phyloP scores from a whole-genome alignment of 2,888 invertebrate genomes.

The Linnaemya tessellans region DNA sequence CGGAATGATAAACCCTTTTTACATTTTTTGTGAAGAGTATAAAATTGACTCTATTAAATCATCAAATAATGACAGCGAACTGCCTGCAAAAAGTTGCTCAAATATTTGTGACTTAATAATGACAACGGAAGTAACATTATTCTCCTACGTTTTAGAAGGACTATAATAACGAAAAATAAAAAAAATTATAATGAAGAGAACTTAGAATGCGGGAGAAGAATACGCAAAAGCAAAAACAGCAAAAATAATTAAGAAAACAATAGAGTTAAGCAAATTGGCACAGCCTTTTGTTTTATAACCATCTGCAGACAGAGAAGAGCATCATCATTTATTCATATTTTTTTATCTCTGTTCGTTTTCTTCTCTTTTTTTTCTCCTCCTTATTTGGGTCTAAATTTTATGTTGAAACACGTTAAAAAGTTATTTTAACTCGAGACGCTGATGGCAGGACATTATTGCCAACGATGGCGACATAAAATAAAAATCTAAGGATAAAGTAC shows the following conservation, averaged over 20 bases:
- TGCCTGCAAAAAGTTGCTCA: not conserved
- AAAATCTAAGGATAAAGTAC: slow-evolving; percentile 55
- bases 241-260: slow-evolving; percentile 47
- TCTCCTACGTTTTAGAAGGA: slow-evolving; percentile 52
- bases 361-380: not conserved
- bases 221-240: slow-evolving; percentile 1
- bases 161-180: slow-evolving; percentile 37
- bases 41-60: not conserved
- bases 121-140: slow-evolving; percentile 63
- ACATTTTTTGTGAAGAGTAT: too few species aligned
- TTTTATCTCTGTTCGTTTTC: slow-evolving; percentile 19
- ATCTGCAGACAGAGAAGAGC: slow-evolving; percentile 44
- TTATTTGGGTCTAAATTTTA: slow-evolving; percentile 39
- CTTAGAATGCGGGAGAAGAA: not conserved
- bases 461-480: slow-evolving; percentile 34
- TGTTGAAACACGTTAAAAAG: slow-evolving; percentile 60
- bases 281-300: slow-evolving; percentile 61
- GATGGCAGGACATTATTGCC: slow-evolving; percentile 38
- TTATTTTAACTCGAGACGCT: slow-evolving; percentile 47
- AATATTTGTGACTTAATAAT: slow-evolving; percentile 53
- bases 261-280: slow-evolving; percentile 58
- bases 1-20: too few species aligned
- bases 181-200: not conserved
- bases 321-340: slow-evolving; percentile 67
- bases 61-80: not conserved